These are phyloP conservation scores for Aradus depressus DNA, from an alignment of 2,888 invertebrate species.

Conservation along the genomic window DNA sequence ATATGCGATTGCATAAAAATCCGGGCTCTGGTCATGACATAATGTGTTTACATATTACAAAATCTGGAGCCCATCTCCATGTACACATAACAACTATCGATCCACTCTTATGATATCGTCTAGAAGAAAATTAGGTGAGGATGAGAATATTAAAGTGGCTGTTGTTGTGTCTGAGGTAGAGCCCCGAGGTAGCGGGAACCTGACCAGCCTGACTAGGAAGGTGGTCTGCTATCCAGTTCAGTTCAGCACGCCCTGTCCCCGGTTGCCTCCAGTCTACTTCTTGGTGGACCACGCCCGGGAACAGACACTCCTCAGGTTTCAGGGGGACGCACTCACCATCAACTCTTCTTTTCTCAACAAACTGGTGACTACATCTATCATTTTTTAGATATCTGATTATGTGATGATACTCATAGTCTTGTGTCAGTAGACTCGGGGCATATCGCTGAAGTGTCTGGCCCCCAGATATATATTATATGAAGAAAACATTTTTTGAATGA, in stretches of 20 bases:
- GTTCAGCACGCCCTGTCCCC: constrained; percentile 73
- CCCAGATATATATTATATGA: no score
- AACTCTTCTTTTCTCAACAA: constrained; percentile 85
- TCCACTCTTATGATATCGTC: constrained; percentile 18
- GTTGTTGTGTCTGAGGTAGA: no score
- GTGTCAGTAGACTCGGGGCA: no score
- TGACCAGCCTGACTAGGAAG: constrained; percentile 46
- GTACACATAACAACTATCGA: no score
- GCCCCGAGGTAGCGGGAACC: constrained; percentile 36
- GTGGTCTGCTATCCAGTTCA: constrained; percentile 94
- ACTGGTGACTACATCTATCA: constrained; percentile 52
- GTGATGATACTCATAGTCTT: no score
- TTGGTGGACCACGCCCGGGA: constrained; percentile 60
- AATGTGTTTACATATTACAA: no score
- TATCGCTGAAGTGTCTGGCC: no score
- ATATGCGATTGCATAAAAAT: no score
- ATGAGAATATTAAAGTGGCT: no score
- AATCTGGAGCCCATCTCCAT: no score
- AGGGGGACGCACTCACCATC: constrained; percentile 73
- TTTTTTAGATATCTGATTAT: neutral
- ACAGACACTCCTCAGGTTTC: constrained; percentile 73
- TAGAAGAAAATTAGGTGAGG: constrained; percentile 49
- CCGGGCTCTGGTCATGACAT: neutral
- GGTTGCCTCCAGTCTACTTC: constrained; percentile 77
- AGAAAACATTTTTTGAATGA: no score